Conservation (phyloP, 92 coral and sea anemone species). For the Porites rus region DNA sequence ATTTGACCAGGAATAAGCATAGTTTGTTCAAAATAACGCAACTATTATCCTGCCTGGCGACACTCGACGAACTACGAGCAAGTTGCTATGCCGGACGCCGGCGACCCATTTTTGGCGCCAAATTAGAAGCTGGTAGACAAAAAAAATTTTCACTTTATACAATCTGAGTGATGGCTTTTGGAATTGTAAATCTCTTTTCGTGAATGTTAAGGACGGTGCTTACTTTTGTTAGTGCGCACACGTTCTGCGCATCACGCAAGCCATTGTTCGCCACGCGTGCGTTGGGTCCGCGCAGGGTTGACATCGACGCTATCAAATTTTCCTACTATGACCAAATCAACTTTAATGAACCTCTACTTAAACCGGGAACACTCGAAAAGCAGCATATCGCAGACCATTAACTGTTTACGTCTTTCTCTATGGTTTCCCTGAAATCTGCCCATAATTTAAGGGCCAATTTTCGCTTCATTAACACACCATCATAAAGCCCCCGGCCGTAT, state of each 20-base stretch:
- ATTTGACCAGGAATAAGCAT: conserved; percentile 7
- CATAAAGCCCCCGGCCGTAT: no score
- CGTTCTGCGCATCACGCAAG: conserved; percentile 22
- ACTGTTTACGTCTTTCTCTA: no score
- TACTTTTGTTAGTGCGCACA: background rate
- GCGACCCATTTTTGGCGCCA: no score
- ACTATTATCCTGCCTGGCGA: background rate
- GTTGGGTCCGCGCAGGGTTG: background rate
- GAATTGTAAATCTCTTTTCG: no score
- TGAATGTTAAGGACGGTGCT: no score
- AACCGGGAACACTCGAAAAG: conserved; percentile 12
- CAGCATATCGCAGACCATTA: conserved; percentile 13
- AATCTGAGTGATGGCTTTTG: no score
- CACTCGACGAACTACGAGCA: background rate
- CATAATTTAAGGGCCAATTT: no score
- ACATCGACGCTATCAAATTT: conserved; percentile 13
- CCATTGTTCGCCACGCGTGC: background rate
- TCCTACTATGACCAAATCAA: conserved; percentile 26
- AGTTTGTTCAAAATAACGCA: conserved; percentile 13
- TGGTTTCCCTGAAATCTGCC: no score
- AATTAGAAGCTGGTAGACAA: no score
- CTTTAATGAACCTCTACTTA: conserved; percentile 16
- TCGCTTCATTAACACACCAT: no score
- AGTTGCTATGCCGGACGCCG: background rate
- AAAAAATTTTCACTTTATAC: background rate